Conservation (phyloP, 2,113 vertebrate species). For the Corapipo altera region DNA sequence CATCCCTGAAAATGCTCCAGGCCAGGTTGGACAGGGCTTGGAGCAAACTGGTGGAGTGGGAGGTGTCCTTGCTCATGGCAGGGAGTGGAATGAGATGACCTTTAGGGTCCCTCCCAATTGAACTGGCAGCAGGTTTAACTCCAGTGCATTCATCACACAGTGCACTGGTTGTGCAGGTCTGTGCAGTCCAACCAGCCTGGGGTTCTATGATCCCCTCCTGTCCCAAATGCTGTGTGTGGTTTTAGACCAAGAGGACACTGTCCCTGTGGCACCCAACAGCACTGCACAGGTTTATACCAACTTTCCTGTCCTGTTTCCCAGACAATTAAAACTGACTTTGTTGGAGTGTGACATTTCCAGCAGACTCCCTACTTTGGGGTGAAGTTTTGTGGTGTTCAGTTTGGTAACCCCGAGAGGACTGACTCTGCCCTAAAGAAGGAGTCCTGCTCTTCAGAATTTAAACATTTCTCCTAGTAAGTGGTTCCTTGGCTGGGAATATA, state of each 20-base stretch:
- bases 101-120: not conserved
- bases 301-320: not conserved
- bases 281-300: rapidly evolving
- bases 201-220: not conserved
- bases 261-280: rapidly evolving
- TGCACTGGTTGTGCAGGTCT: no score
- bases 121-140: no score
- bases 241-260: rapidly evolving
- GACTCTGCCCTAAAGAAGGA: not conserved
- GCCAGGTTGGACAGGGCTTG: not conserved
- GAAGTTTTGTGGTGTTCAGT: rapidly evolving
- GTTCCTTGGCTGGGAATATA: not conserved
- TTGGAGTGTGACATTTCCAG: not conserved
- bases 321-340: not conserved
- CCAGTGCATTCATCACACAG: no score
- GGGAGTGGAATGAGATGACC: not conserved
- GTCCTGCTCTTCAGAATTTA: not conserved
- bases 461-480: not conserved
- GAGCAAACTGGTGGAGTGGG: not conserved
- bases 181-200: not conserved
- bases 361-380: rapidly evolving
- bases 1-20: not conserved
- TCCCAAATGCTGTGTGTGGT: no score
- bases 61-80: not conserved
- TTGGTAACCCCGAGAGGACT: not conserved